Conservation (phyloP, 2,888 invertebrate genomes). For the Volucella inanis region DNA sequence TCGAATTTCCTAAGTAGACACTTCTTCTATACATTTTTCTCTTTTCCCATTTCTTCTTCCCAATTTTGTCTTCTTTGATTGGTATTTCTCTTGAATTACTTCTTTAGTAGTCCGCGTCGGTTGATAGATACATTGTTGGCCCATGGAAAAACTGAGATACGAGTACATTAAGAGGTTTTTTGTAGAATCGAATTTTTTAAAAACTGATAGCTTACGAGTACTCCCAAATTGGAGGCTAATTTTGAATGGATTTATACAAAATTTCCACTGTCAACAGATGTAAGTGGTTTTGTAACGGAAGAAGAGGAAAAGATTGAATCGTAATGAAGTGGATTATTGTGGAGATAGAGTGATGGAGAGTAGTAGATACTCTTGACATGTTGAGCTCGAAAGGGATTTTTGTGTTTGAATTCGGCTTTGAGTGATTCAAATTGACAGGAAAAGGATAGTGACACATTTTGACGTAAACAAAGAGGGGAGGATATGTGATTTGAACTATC, state of each 20-base stretch:
- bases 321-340: constrained; percentile 7
- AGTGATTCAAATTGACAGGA: too few species aligned
- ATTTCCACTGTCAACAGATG: constrained; percentile 17
- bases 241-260: neutral
- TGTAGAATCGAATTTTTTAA: neutral
- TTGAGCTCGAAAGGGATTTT: too few species aligned
- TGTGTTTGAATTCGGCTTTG: too few species aligned
- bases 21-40: too few species aligned
- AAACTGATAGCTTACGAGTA: neutral
- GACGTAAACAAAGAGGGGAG: too few species aligned
- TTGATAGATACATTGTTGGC: neutral
- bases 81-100: constrained; percentile 1
- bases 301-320: constrained; percentile 9
- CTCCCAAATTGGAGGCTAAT: neutral
- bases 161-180: neutral
- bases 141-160: neutral
- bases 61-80: too few species aligned
- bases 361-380: constrained; percentile 31
- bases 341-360: constrained; percentile 1
- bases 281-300: constrained; percentile 40
- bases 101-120: neutral
- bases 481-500: too few species aligned
- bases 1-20: constrained; percentile 16
- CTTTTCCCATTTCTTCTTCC: too few species aligned
- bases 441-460: too few species aligned